Evolutionary conservation across 2,888 invertebrate species (phyloP).

Genomic region (Gastrophysa polygoni): DNA sequence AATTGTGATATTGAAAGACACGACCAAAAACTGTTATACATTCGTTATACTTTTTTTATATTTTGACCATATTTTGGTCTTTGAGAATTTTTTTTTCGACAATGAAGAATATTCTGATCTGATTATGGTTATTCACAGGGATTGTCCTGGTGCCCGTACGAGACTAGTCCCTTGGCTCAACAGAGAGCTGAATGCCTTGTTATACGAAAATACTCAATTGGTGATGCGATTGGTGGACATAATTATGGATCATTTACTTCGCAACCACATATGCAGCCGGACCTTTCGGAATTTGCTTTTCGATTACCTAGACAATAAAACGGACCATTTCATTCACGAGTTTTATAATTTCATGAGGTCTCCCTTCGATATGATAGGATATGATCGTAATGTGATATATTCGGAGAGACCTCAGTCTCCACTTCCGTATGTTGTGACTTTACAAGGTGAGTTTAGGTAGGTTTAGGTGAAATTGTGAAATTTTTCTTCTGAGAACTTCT

Average conservation of each 20-base stretch:
- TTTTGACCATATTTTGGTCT: too few species aligned
- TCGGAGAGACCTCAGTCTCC: constrained; percentile 52
- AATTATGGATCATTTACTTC: constrained; percentile 72
- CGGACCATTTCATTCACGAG: constrained; percentile 90
- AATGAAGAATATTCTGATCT: too few species aligned
- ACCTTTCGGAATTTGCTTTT: constrained; percentile 74
- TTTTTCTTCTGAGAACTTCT: too few species aligned
- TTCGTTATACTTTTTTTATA: too few species aligned
- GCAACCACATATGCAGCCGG: constrained; percentile 69
- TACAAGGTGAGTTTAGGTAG: constrained; percentile 21
- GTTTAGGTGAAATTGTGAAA: too few species aligned
- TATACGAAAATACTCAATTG: constrained; percentile 68
- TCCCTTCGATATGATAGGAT: constrained; percentile 85
- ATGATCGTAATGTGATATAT: constrained; percentile 75
- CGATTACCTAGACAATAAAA: constrained; percentile 72
- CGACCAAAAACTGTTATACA: too few species aligned
- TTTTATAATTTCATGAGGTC: constrained; percentile 85
- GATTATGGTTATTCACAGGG: constrained; percentile 61
- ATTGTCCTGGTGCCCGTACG: constrained; percentile 79
- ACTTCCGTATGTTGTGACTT: constrained; percentile 31
- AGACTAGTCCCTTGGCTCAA: constrained; percentile 88
- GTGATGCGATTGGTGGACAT: constrained; percentile 69
- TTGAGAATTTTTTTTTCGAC: too few species aligned
- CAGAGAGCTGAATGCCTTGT: constrained; percentile 80
- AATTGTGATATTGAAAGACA: too few species aligned